Conservation (phyloP, 2,797 vertebrate genomes). For the Meda fulgida region DNA sequence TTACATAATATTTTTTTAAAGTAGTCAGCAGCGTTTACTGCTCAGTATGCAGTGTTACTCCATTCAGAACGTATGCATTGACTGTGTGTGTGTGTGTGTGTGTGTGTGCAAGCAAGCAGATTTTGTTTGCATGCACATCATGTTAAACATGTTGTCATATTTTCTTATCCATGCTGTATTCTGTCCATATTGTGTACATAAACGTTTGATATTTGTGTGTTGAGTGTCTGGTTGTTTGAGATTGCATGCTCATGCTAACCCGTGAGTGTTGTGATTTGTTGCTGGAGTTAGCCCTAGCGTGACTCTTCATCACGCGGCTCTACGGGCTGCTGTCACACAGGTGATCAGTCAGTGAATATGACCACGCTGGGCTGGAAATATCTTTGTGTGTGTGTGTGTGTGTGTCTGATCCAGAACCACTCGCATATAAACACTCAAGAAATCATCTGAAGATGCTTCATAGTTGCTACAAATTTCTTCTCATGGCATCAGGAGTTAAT, state of each 20-base stretch:
- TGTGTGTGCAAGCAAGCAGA: background rate
- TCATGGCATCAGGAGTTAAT: background rate
- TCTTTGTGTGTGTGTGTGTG: background rate
- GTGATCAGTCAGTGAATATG: slow-evolving; percentile 56
- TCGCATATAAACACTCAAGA: background rate
- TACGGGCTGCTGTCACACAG: slow-evolving; percentile 51
- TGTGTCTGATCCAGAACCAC: slow-evolving; percentile 2
- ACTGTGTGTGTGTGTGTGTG: too few species aligned
- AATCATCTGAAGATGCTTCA: slow-evolving; percentile 8
- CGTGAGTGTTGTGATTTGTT: slow-evolving; percentile 50
- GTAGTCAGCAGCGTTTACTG: background rate
- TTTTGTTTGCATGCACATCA: background rate
- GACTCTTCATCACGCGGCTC: slow-evolving; percentile 53
- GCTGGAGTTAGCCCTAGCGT: slow-evolving; percentile 51
- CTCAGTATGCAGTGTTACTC: background rate
- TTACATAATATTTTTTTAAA: background rate
- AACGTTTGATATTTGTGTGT: background rate
- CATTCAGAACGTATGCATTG: background rate
- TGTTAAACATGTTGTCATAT: background rate
- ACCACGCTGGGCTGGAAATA: slow-evolving; percentile 40
- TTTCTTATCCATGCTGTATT: background rate
- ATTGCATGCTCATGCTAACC: slow-evolving; percentile 31
- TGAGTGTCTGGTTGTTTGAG: slow-evolving; percentile 2
- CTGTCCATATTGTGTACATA: background rate
- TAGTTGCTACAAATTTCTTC: slow-evolving; percentile 24